Conservation (phyloP, 2,113 vertebrate species). For the Poeciliopsis prolifica region DNA sequence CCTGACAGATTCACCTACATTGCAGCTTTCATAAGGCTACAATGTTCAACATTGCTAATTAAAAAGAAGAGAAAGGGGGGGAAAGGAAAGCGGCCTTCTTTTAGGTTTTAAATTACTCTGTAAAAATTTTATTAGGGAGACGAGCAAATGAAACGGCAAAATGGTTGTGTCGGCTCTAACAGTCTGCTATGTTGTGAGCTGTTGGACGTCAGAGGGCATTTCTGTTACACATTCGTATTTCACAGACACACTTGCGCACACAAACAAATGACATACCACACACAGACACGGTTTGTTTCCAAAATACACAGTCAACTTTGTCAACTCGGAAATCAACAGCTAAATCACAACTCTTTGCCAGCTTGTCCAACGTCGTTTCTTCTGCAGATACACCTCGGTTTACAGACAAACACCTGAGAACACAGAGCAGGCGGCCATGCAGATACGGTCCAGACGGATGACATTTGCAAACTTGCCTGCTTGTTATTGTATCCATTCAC, state of each 20-base stretch:
- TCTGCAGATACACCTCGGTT: constrained; percentile 38
- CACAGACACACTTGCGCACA: constrained; percentile 19
- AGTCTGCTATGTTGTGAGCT: constrained; percentile 55
- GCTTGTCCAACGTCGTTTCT: constrained; percentile 33
- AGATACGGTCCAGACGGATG: constrained; percentile 54
- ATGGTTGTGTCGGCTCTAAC: constrained; percentile 33
- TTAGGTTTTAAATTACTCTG: constrained; percentile 65
- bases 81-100: constrained; percentile 35
- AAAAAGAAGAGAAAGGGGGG: constrained; percentile 30
- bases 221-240: constrained; percentile 36
- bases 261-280: constrained; percentile 6
- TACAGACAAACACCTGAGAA: constrained; percentile 50
- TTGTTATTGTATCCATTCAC: constrained; percentile 30
- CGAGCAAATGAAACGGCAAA: constrained; percentile 73
- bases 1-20: constrained; percentile 23
- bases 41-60: constrained; percentile 51
- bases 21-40: constrained; percentile 46
- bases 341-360: constrained; percentile 56
- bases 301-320: constrained; percentile 42
- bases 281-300: constrained; percentile 10
- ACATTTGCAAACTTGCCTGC: constrained; percentile 25
- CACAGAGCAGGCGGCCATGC: constrained; percentile 50
- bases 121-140: constrained; percentile 74
- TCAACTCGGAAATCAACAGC: constrained; percentile 50
- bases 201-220: constrained; percentile 66